Evolutionary conservation across 2,797 vertebrate genomes (phyloP), one percentile per base, ranked within the genome.

Genomic region (Tapera naevia): DNA sequence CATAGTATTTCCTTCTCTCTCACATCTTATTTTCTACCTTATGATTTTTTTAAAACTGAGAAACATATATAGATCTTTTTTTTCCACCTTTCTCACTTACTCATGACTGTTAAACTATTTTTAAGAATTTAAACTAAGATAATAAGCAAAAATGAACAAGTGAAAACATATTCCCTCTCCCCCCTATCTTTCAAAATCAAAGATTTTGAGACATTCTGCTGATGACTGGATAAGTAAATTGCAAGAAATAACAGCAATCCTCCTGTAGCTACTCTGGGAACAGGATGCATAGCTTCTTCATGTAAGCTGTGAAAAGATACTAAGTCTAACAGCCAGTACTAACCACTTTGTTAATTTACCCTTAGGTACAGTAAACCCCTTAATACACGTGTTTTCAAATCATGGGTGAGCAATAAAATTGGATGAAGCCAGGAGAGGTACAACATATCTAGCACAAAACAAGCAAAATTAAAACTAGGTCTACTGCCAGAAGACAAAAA

Each of bases 241-340:
- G 78, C 1, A 32, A 50, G 57, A 74, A 72, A 30, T 17, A 41
- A 30, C 48, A 93, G 61, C 21, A 94, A 88, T 91, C 96, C 97
- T 98, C 98, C 98, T 96, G 95, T 94, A 97, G 97, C 93, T 97
- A 87, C 92, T 96, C 98, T 98, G 75, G 98, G 96, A 96, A 97
- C 95, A 32, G 97, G 96, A 54, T 24, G 90, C 57, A 96, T 46
- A 91, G 86, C 90, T 89, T 95, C 97, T 91, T 97, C 95, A 95
- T 89, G 98, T 64, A 97, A 97, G 96, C 98, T 99, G 97, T 60
- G 97, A 97, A 97, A 97, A 94, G 93, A 96, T 45, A 69, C 80
- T 0, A 1, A 41, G n/a, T 35, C 15, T n/a, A 43, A 32, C 21
- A 64, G 67, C n/a, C 22, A 4, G 53, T 53, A 39, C 41, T 57